These are phyloP conservation scores for Atherinomorus stipes DNA, from an alignment of 2,113 vertebrate species.

Conservation along the genomic window DNA sequence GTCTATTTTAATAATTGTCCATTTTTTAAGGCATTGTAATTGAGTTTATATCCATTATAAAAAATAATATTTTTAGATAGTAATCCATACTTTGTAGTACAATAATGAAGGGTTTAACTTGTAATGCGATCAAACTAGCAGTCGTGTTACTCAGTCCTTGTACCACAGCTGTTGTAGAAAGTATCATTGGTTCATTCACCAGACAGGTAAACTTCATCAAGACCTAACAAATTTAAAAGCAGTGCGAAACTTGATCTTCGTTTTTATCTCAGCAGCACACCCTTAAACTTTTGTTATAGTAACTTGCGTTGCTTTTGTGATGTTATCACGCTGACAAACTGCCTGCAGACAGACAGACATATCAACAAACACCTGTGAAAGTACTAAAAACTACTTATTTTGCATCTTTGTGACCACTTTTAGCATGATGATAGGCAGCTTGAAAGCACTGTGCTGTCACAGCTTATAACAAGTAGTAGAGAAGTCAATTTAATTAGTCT, in stretches of 20 bases:
- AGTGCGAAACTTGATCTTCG: neutral
- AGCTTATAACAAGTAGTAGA: neutral
- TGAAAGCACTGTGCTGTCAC: neutral
- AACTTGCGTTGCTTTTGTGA: neutral
- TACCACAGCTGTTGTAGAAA: too few relatives aligned
- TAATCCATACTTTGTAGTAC: neutral
- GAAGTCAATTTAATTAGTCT: neutral
- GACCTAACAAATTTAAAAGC: neutral
- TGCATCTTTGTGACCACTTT: neutral
- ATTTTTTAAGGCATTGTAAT: too few relatives aligned
- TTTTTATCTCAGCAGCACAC: neutral
- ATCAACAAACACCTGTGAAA: neutral
- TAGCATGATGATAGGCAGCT: constrained; percentile 3
- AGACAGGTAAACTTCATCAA: neutral
- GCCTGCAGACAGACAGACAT: neutral
- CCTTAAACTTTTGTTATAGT: neutral
- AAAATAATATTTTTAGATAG: too few relatives aligned
- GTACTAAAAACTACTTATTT: neutral
- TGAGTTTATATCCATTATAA: too few relatives aligned
- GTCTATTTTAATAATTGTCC: neutral
- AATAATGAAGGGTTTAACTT: neutral
- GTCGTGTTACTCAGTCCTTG: neutral
- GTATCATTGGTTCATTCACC: neutral
- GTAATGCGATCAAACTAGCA: neutral
- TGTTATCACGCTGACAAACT: neutral